phyloP scores from a whole-genome alignment of 2,113 vertebrate species.

The Actenoides hombroni region DNA sequence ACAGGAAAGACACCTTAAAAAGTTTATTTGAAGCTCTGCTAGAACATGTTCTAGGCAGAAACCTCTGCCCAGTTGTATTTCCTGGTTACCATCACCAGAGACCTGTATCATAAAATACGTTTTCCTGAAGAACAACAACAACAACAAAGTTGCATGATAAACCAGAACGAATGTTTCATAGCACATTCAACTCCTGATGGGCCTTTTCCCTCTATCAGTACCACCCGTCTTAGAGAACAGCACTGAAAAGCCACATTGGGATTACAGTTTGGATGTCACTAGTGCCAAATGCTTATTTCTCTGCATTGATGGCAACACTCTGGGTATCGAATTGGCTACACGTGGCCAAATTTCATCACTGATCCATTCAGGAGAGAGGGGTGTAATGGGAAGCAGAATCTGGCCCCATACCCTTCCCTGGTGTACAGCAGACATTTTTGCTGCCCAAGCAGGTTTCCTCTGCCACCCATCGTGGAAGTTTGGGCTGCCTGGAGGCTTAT shows the following conservation, averaged over 20 bases:
- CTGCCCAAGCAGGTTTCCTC: not conserved
- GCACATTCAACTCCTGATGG: not conserved
- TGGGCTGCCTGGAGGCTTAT: not conserved
- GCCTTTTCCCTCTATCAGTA: not conserved
- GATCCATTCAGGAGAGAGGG: not conserved
- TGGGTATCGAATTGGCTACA: not conserved
- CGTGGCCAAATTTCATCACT: not conserved
- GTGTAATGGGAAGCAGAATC: not conserved
- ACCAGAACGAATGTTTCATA: not conserved
- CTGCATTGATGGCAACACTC: not conserved
- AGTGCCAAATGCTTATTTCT: fast-evolving
- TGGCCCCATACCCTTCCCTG: not conserved
- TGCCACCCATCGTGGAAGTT: fast-evolving
- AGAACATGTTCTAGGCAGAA: not conserved
- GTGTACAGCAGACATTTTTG: not conserved
- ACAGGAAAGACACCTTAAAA: not conserved
- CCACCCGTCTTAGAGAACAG: not conserved
- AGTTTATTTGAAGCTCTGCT: not conserved
- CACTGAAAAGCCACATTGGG: fast-evolving
- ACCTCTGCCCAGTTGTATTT: not conserved
- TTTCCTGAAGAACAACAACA: not conserved
- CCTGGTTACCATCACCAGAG: not conserved
- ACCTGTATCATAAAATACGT: not conserved
- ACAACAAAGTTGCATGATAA: not conserved
- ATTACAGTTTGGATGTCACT: not conserved